phyloP scores from a whole-genome alignment of 2,113 vertebrate genomes.

The Anolis carolinensis region DNA sequence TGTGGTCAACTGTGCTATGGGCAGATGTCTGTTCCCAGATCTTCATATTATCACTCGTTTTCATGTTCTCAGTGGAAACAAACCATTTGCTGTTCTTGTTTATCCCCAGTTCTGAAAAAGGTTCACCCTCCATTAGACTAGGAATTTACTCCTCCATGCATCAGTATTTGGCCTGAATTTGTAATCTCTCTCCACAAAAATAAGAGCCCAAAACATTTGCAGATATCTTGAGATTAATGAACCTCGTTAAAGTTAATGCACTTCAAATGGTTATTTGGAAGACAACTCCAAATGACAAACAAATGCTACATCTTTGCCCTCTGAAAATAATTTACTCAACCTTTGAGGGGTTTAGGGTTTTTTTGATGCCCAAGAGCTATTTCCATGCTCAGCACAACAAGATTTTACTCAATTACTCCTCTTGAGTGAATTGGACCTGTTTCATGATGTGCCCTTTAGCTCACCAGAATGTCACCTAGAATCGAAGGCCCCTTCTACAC shows the following conservation, averaged over 20 bases:
- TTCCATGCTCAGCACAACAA: not conserved
- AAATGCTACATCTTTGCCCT: not conserved
- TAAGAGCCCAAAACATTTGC: not conserved
- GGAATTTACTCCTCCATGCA: not conserved
- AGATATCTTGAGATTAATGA: not conserved
- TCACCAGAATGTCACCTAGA: not conserved
- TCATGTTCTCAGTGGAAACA: not conserved
- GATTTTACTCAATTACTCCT: not conserved
- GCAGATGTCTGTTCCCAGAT: not conserved
- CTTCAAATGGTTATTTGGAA: not conserved
- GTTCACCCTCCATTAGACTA: not conserved
- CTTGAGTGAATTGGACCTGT: not conserved
- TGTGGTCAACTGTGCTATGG: too few relatives aligned
- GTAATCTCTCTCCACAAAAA: not conserved
- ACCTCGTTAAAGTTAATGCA: not conserved
- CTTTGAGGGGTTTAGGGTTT: not conserved
- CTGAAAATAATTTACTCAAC: not conserved
- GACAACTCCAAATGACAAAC: not conserved
- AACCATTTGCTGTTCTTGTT: not conserved
- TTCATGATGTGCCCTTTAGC: not conserved
- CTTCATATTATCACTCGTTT: not conserved
- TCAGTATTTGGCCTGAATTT: not conserved
- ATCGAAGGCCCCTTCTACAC: not conserved
- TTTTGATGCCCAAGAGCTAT: not conserved
- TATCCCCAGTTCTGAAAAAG: not conserved